These are phyloP conservation scores for Eulacestoma nigropectus DNA, from an alignment of 2,113 vertebrate species.

Conservation along the genomic window DNA sequence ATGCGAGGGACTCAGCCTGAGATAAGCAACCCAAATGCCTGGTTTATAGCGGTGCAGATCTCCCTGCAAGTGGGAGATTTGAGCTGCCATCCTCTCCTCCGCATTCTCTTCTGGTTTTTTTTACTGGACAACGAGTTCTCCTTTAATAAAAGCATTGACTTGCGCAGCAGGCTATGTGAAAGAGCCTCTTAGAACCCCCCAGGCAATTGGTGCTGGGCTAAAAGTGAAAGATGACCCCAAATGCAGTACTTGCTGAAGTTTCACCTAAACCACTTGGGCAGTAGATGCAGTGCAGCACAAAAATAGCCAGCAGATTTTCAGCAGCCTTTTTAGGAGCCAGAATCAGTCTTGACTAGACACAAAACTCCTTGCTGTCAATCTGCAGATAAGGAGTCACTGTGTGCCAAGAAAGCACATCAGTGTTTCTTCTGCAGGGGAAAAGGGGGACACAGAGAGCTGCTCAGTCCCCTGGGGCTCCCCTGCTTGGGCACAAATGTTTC, in stretches of 20 bases:
- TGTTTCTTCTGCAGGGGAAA: background rate
- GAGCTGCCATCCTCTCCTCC: background rate
- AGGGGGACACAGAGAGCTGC: background rate
- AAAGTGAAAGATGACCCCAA: background rate
- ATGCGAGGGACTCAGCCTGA: background rate
- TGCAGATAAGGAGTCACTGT: background rate
- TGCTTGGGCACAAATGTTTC: background rate
- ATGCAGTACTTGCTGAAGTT: background rate
- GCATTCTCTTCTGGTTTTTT: background rate
- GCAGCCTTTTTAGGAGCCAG: background rate
- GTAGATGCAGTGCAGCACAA: background rate
- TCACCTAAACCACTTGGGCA: background rate
- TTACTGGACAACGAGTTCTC: background rate
- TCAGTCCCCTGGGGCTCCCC: background rate
- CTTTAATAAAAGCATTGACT: background rate
- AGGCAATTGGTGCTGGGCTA: background rate
- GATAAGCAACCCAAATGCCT: background rate
- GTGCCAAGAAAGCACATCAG: background rate
- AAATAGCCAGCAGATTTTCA: background rate
- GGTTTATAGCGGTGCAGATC: background rate
- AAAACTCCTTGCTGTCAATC: fast-evolving
- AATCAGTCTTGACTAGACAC: background rate
- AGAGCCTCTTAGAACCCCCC: background rate
- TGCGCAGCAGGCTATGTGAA: background rate
- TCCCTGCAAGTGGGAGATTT: background rate